phyloP scores from a whole-genome alignment of 2,888 invertebrate species.

The Amiota communis region DNA sequence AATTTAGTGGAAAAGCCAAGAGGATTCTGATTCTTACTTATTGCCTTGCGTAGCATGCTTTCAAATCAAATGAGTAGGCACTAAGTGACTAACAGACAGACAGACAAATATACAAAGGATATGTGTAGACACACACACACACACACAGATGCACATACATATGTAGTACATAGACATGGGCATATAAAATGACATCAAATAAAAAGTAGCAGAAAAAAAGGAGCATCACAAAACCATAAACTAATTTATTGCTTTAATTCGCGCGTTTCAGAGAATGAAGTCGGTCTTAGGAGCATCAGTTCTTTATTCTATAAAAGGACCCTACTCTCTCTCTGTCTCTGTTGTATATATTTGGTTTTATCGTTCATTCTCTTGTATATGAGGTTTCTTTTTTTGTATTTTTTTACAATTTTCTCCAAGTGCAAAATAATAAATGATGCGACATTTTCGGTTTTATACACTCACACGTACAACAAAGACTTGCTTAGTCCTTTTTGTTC shows the following conservation, averaged over 20 bases:
- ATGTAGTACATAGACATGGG: constrained; percentile 35
- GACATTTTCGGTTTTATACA: constrained; percentile 43
- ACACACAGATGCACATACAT: neutral
- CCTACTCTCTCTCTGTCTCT: constrained; percentile 23
- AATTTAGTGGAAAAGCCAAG: constrained; percentile 57
- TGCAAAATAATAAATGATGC: constrained; percentile 60
- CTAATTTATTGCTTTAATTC: constrained; percentile 61
- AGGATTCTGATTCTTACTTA: neutral
- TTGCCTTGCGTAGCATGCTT: constrained; percentile 48
- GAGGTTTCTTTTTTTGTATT: constrained; percentile 42
- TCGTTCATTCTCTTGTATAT: constrained; percentile 12
- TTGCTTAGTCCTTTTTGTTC: neutral
- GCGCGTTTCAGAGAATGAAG: constrained; percentile 48
- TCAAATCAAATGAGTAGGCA: constrained; percentile 59
- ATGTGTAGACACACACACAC: constrained; percentile 15
- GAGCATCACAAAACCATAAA: constrained; percentile 41
- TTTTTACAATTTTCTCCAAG: constrained; percentile 57
- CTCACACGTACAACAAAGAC: neutral
- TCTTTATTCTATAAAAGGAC: too few species aligned
- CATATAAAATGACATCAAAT: neutral
- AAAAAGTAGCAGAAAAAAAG: neutral
- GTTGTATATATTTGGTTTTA: neutral
- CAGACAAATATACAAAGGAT: neutral
- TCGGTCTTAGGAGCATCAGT: too few species aligned
- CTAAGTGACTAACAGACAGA: constrained; percentile 32